Evolutionary conservation across 1,140 invertebrate genomes (phyloP).

Genomic region (Halesus radiatus): DNA sequence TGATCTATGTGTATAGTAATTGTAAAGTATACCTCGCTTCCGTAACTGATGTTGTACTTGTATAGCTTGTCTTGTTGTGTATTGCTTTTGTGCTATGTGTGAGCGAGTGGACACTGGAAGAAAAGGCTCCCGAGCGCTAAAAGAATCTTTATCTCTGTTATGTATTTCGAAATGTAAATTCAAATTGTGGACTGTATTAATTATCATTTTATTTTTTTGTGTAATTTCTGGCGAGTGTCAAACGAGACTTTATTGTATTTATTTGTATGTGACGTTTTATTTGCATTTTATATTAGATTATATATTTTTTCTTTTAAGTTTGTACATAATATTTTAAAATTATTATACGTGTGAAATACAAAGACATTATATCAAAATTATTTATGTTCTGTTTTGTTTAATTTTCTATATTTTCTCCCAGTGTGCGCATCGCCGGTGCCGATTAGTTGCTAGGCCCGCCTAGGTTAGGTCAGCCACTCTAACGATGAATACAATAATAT

Average conservation of each 20-base stretch:
- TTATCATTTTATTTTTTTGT: constrained; percentile 35
- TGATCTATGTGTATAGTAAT: constrained; percentile 51
- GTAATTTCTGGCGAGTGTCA: constrained; percentile 25
- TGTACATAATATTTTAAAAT: constrained; percentile 56
- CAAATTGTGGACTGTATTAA: constrained; percentile 34
- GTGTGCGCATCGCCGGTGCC: constrained; percentile 18
- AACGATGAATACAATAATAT: constrained; percentile 2
- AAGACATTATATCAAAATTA: constrained; percentile 57
- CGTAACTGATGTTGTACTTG: constrained; percentile 40
- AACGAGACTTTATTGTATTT: constrained; percentile 52
- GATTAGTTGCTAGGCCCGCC: not conserved
- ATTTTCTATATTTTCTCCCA: constrained; percentile 45
- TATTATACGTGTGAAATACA: constrained; percentile 55
- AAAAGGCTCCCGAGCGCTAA: not conserved
- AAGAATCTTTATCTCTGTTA: constrained; percentile 29
- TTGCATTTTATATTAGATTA: constrained; percentile 51
- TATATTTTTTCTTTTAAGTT: constrained; percentile 54
- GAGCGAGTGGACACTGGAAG: constrained; percentile 40
- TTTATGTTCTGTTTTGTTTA: constrained; percentile 54
- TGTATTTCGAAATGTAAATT: constrained; percentile 1
- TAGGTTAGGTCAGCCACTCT: not conserved
- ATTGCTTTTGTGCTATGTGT: constrained; percentile 11
- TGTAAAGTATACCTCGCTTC: constrained; percentile 45
- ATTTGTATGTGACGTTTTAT: constrained; percentile 57
- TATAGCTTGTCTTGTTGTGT: constrained; percentile 35